phyloP scores from a whole-genome alignment of 2,888 invertebrate species.

The Cabera pusaria region DNA sequence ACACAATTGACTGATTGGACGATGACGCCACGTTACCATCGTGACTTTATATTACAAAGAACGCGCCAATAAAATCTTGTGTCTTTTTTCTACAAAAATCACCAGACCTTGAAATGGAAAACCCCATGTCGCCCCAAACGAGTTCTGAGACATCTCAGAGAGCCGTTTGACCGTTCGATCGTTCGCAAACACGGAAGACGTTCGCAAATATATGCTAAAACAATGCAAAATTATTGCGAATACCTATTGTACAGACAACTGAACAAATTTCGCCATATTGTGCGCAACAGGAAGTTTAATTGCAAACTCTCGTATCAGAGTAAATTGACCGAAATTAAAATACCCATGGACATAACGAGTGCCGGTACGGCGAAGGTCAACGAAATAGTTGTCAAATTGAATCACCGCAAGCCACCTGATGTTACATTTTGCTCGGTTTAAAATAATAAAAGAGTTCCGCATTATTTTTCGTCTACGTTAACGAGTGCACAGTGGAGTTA shows the following conservation, averaged over 20 bases:
- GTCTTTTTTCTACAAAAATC: constrained; percentile 6
- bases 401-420: no score
- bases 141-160: constrained; percentile 3
- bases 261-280: constrained; percentile 23
- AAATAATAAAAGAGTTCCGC: no score
- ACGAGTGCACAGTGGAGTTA: constrained; percentile 17
- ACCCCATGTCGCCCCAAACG: constrained; percentile 4
- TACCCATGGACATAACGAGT: constrained; percentile 2
- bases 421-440: no score
- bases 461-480: no score
- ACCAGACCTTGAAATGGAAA: constrained; percentile 13
- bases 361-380: constrained; percentile 1
- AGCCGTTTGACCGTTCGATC: constrained; percentile 7
- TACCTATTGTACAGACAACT: constrained; percentile 23
- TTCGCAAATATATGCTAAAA: constrained; percentile 19
- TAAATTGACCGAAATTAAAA: constrained; percentile 16
- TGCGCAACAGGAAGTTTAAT: constrained; percentile 20
- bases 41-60: no score
- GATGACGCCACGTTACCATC: no score
- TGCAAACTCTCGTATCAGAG: constrained; percentile 15
- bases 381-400: constrained; percentile 6
- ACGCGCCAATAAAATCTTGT: not conserved
- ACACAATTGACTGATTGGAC: no score
- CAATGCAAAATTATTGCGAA: constrained; percentile 28
- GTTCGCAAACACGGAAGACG: constrained; percentile 22